Evolutionary conservation across 2,888 invertebrate species (phyloP).

Genomic region (Metacarcinus magister): DNA sequence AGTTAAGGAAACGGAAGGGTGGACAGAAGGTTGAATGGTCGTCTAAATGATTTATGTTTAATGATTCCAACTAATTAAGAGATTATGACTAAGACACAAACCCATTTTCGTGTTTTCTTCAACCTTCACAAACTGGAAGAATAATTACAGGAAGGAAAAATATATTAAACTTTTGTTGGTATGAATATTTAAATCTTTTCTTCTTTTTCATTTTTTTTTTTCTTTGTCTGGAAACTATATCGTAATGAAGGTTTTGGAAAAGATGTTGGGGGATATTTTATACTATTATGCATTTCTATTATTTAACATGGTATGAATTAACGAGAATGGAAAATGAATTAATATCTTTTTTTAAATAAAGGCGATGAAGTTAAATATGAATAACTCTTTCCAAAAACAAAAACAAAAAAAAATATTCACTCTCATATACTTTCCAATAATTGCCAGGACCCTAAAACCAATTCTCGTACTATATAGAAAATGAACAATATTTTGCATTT

Average conservation of each 20-base stretch:
- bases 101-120: neutral
- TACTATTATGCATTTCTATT: too few relatives aligned
- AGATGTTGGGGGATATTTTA: too few relatives aligned
- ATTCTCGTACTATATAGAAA: neutral
- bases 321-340: too few relatives aligned
- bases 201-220: neutral
- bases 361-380: too few relatives aligned
- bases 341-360: too few relatives aligned
- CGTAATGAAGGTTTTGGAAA: too few relatives aligned
- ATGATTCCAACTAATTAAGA: neutral
- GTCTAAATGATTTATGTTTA: neutral
- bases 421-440: neutral
- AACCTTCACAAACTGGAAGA: neutral
- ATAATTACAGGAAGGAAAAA: neutral
- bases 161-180: neutral
- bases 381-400: too few relatives aligned
- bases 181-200: neutral
- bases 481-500: neutral
- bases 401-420: neutral
- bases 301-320: too few relatives aligned
- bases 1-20: neutral
- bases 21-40: slow-evolving; percentile 20
- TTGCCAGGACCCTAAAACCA: neutral
- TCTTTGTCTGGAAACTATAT: neutral
- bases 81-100: neutral